Percentiles rank a stretch among this genome's conserved stretches.
Evolutionary conservation across 2,888 invertebrate genomes (phyloP).

Genomic region (Aphrophora alni): DNA sequence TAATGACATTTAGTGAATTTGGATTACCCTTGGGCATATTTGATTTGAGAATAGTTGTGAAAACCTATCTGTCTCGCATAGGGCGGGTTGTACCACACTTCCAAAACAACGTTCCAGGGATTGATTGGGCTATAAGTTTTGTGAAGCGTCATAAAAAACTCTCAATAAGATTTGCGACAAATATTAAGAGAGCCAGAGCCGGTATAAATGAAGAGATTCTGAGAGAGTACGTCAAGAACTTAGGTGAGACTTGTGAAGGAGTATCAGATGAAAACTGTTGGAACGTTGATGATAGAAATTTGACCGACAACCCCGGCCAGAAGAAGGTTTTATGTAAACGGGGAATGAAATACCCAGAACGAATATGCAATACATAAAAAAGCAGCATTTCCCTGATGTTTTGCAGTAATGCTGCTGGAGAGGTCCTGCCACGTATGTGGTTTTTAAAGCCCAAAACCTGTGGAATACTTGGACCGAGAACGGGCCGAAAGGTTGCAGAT

Average conservation of each 20-base stretch:
- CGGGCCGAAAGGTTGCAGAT: no score
- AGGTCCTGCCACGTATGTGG: no score
- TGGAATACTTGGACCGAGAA: no score
- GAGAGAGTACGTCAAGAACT: constrained; percentile 41
- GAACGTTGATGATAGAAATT: constrained; percentile 55
- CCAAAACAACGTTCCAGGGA: constrained; percentile 51
- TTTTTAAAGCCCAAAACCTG: no score
- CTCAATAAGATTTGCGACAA: constrained; percentile 41
- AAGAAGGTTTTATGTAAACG: constrained; percentile 49
- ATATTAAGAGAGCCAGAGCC: constrained; percentile 47
- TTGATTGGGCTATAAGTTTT: constrained; percentile 47
- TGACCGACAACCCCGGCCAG: constrained; percentile 54
- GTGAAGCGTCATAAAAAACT: constrained; percentile 41
- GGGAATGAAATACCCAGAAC: constrained; percentile 53
- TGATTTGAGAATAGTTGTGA: no score
- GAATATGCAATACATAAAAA: no score
- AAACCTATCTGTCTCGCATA: no score
- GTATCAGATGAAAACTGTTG: constrained; percentile 47
- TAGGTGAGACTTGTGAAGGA: constrained; percentile 26
- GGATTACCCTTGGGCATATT: no score
- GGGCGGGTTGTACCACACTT: no score
- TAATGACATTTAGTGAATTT: no score
- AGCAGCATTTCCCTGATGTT: no score
- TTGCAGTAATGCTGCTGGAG: no score
- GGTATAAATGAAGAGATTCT: constrained; percentile 40